Evolutionary conservation across 2,888 invertebrate species (phyloP), one percentile per base, ranked within the genome.

Genomic region (Mongoloraphidia duomilia): DNA sequence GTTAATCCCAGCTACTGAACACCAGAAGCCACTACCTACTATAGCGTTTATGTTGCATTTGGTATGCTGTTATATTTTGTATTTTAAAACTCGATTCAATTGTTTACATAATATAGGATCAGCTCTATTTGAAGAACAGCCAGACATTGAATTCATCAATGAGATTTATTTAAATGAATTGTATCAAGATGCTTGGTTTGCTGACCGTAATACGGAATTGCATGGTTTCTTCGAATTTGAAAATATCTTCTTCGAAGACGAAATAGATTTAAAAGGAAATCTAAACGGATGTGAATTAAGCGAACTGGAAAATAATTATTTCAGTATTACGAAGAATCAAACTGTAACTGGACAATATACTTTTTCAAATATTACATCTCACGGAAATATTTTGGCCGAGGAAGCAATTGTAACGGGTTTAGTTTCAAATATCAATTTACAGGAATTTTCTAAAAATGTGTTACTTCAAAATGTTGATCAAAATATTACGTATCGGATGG

Each of bases 281-380:
- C 54, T 76, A 1, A 72, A 72, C 55, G 69, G 68, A 33, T 62
- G 71, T 10, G 61, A 71, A 54, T 57, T 78, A 45, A 60, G 64
- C 8, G 62, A 67, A 55, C 56, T 78, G 40, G 61, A 65, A 13
- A 57, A 68, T 12, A 70, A 71, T 57, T 75, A 76, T 52, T 66
- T 79, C 43, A 75, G 75, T 56, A 71, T 69, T 57, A 64, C 70
- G 5, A 65, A 62, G 48, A 57, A 67, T 33, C 77, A 77, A 64
- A 62, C 59, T 12, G 62, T 77, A 35, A 56, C 59, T 6, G 65
- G 67, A 9, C 60, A 62, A 43, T 62, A 75, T 51, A 56, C 62
- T 37, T 72, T 78, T 53, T 54, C 64, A 8, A 64, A 65, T 53
- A 61, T 69, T 39, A 56, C 62, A 49, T 69, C 71, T 53, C 55